phyloP scores from a whole-genome alignment of 2,113 vertebrate genomes.

The Puma concolor region DNA sequence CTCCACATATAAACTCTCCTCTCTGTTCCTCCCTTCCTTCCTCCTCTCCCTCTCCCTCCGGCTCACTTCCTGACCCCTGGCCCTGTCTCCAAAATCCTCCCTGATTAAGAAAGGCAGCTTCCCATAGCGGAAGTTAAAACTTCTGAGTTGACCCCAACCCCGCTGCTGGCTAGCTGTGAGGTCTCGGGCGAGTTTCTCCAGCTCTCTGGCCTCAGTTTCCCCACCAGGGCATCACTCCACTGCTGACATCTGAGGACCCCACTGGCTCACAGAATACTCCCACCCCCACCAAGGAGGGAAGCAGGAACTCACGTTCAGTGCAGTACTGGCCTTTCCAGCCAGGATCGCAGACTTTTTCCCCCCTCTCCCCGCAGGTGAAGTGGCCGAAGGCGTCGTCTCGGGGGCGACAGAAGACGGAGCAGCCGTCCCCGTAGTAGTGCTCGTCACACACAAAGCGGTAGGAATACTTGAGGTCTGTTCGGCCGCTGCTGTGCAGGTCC shows the following conservation, averaged over 20 bases:
- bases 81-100: constrained; percentile 58
- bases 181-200: background rate
- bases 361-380: constrained; percentile 97
- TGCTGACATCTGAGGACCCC: background rate
- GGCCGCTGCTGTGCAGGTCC: constrained; percentile 93
- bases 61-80: constrained; percentile 69
- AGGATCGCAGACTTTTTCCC: constrained; percentile 96
- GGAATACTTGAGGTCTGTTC: constrained; percentile 96
- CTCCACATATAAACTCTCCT: background rate
- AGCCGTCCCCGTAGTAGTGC: constrained; percentile 98
- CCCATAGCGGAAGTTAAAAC: background rate
- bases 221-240: background rate
- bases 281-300: background rate
- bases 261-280: fast-evolving
- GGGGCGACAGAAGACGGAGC: constrained; percentile 97
- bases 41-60: constrained; percentile 43
- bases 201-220: background rate
- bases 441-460: constrained; percentile 98
- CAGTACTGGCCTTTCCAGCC: constrained; percentile 99
- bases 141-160: background rate
- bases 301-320: constrained; percentile 93
- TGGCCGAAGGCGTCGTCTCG: constrained; percentile 97
- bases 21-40: constrained; percentile 67
- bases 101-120: constrained; percentile 68
- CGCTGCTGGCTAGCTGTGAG: background rate